Percentiles rank a stretch among this genome's conserved stretches.
Evolutionary conservation across 1,140 invertebrate species (phyloP).

Genomic region (Drosophila ironensis): DNA sequence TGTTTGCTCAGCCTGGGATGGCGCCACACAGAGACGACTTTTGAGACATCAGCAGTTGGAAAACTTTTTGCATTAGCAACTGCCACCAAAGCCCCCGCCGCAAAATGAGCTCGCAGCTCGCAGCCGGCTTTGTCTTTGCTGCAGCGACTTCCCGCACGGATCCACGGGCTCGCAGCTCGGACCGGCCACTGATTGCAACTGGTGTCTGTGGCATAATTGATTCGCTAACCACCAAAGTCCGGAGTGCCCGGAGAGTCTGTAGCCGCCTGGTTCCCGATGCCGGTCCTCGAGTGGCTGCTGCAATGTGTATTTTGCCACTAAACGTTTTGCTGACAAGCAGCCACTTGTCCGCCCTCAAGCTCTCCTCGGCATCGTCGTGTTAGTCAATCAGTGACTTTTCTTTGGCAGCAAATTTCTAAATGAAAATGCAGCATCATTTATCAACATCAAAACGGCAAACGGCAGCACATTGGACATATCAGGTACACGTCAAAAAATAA

Average conservation of each 20-base stretch:
- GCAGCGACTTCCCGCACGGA: conserved; percentile 18
- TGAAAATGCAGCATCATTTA: conserved; percentile 80
- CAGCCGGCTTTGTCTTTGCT: conserved; percentile 18
- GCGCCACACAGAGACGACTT: conserved; percentile 12
- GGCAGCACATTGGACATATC: conserved; percentile 64
- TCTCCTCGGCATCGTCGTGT: conserved; percentile 53
- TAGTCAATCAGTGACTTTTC: conserved; percentile 78
- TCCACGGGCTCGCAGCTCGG: too few relatives aligned
- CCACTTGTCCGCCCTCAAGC: conserved; percentile 46
- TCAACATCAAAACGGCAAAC: conserved; percentile 74
- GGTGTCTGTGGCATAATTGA: conserved; percentile 77
- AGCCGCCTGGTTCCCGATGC: neutral
- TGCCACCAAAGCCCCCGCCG: conserved; percentile 26
- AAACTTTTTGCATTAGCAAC: conserved; percentile 75
- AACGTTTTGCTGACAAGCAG: conserved; percentile 78
- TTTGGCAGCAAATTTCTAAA: conserved; percentile 76
- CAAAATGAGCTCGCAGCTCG: conserved; percentile 3
- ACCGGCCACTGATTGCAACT: conserved; percentile 55
- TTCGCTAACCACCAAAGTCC: conserved; percentile 56
- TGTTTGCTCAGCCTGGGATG: conserved; percentile 29
- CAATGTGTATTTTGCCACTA: conserved; percentile 62
- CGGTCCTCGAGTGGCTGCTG: conserved; percentile 14
- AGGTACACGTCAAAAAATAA: conserved; percentile 10
- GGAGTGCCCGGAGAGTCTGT: neutral
- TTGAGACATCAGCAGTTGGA: conserved; percentile 23